Conservation (phyloP, 2,113 vertebrate species). For the Psophia crepitans region DNA sequence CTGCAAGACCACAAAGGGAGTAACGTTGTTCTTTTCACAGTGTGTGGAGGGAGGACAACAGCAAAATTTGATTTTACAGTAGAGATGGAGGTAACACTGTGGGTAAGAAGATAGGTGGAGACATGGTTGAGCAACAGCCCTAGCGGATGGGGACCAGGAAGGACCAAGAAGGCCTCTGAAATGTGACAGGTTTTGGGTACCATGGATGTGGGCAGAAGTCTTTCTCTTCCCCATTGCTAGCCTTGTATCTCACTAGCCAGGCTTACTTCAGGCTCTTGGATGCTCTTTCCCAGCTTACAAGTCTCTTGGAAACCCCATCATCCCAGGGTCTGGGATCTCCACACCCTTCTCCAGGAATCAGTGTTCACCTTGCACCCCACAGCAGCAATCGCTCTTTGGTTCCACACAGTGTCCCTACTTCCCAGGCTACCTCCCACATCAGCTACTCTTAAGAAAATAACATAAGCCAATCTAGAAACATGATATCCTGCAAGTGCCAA, state of each 20-base stretch:
- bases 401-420: not conserved
- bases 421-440: not conserved
- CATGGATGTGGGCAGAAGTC: accelerated
- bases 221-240: not conserved
- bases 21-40: not conserved
- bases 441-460: not conserved
- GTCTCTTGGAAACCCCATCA: not conserved
- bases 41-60: not conserved
- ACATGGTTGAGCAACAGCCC: not conserved
- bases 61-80: not conserved
- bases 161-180: not conserved
- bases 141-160: not conserved
- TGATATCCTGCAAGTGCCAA: not conserved
- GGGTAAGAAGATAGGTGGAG: not conserved
- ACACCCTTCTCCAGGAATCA: not conserved
- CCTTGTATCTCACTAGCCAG: not conserved
- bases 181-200: not conserved
- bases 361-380: not conserved
- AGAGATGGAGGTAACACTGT: not conserved
- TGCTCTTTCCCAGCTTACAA: not conserved
- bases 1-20: not conserved
- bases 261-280: not conserved
- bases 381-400: not conserved
- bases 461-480: not conserved
- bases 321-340: not conserved